A percentile compares a stretch with the other conserved stretches of the same genome.
Evolutionary conservation across 2,113 vertebrate species (phyloP).

Genomic region (Corvus hawaiiensis): DNA sequence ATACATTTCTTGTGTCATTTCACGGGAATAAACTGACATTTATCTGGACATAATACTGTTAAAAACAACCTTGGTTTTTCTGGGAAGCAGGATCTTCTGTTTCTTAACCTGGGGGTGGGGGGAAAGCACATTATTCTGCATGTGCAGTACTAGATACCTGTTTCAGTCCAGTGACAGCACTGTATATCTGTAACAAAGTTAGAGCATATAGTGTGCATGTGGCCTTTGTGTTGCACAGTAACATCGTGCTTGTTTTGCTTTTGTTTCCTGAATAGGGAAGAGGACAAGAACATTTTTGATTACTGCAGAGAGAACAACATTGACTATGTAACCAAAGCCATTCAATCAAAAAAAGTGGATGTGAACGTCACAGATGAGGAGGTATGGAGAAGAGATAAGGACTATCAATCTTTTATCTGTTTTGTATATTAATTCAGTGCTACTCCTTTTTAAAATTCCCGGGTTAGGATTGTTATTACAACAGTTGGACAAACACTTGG

Average conservation of each 20-base stretch:
- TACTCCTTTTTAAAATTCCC: background rate
- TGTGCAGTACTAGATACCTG: background rate
- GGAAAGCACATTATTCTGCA: background rate
- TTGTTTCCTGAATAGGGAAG: constrained; percentile 81
- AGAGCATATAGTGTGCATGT: background rate
- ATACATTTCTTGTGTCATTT: background rate
- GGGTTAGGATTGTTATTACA: background rate
- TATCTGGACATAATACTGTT: background rate
- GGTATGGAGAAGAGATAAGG: constrained; percentile 70
- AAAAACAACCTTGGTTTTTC: background rate
- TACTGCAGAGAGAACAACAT: constrained; percentile 99
- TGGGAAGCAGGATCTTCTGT: background rate
- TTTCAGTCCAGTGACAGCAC: background rate
- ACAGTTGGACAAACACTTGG: background rate
- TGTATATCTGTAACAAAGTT: background rate
- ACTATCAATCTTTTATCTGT: background rate
- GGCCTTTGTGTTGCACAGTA: constrained; percentile 18
- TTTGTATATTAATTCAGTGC: background rate
- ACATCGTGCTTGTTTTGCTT: constrained; percentile 8
- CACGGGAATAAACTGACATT: background rate
- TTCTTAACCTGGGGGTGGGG: background rate
- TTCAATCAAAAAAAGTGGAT: constrained; percentile 85
- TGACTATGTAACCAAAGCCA: constrained; percentile 84
- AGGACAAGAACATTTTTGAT: constrained; percentile 97
- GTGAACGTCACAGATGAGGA: constrained; percentile 92